A percentile compares a stretch with the other conserved stretches of the same genome.
Evolutionary conservation across 1,140 invertebrate species (phyloP).

Genomic region (Theocolax elegans): DNA sequence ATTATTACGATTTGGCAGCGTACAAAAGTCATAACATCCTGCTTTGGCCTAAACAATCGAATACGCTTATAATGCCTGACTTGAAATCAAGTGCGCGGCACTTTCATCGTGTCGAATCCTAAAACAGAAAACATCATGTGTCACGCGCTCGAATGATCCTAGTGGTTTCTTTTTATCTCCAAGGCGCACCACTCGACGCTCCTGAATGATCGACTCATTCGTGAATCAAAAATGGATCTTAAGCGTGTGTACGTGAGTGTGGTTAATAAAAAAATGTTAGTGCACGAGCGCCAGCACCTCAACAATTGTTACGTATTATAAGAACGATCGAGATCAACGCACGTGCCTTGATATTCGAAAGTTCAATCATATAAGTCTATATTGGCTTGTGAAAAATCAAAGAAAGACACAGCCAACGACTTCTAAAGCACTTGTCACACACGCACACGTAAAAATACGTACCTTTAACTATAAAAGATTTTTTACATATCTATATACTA

Average conservation of each 20-base stretch:
- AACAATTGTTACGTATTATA: slow-evolving; percentile 17
- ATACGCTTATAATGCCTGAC: no score
- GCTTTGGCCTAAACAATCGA: slow-evolving; percentile 1
- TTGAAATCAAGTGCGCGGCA: no score
- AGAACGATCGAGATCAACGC: not conserved
- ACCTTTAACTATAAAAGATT: no score
- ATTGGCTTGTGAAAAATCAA: no score
- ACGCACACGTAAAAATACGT: no score
- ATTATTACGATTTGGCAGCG: not conserved
- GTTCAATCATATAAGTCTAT: slow-evolving; percentile 25
- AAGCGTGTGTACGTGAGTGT: not conserved
- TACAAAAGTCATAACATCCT: slow-evolving; percentile 21
- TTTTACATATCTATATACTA: no score
- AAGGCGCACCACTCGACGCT: no score
- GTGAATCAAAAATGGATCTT: not conserved
- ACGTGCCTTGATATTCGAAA: not conserved
- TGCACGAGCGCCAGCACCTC: not conserved
- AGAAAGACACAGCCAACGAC: no score
- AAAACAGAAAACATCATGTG: slow-evolving; percentile 14
- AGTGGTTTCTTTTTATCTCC: slow-evolving; percentile 22
- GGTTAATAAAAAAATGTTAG: not conserved
- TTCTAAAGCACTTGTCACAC: no score
- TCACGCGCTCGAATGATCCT: slow-evolving; percentile 9
- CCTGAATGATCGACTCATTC: not conserved
- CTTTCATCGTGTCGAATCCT: slow-evolving; percentile 18